These are phyloP conservation scores for Schrankia costaestrigalis DNA, from an alignment of 2,888 invertebrate species.

Conservation along the genomic window DNA sequence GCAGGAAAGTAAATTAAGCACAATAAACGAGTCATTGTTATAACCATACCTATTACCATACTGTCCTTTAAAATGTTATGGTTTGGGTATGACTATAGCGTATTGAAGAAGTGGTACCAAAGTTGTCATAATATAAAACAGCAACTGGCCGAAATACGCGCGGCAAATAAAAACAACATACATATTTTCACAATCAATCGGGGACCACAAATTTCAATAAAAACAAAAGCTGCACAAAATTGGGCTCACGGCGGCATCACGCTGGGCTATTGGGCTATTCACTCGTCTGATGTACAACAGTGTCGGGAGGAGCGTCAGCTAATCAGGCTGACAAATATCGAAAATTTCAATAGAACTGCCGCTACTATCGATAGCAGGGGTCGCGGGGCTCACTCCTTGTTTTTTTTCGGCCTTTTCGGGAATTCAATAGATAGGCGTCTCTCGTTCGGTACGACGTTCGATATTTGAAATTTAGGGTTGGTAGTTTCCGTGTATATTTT, in stretches of 20 bases:
- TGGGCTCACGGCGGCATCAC: conserved; percentile 50
- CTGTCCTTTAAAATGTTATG: too few relatives aligned
- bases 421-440: conserved; percentile 78
- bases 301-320: conserved; percentile 60
- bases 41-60: too few relatives aligned
- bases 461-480: conserved; percentile 69
- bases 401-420: conserved; percentile 73
- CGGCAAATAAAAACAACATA: neutral
- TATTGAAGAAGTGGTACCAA: too few relatives aligned
- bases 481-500: conserved; percentile 9
- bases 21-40: too few relatives aligned
- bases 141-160: too few relatives aligned
- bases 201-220: conserved; percentile 20
- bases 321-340: conserved; percentile 78
- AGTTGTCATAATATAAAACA: too few relatives aligned
- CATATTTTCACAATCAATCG: conserved; percentile 18
- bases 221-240: conserved; percentile 49
- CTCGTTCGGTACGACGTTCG: conserved; percentile 62
- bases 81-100: too few relatives aligned
- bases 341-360: conserved; percentile 64
- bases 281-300: conserved; percentile 47
- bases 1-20: too few relatives aligned
- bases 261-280: conserved; percentile 59
- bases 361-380: conserved; percentile 62
- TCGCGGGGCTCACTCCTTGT: conserved; percentile 45